Conservation (phyloP, 2,888 invertebrate genomes). For the Matsumyia berberina region DNA sequence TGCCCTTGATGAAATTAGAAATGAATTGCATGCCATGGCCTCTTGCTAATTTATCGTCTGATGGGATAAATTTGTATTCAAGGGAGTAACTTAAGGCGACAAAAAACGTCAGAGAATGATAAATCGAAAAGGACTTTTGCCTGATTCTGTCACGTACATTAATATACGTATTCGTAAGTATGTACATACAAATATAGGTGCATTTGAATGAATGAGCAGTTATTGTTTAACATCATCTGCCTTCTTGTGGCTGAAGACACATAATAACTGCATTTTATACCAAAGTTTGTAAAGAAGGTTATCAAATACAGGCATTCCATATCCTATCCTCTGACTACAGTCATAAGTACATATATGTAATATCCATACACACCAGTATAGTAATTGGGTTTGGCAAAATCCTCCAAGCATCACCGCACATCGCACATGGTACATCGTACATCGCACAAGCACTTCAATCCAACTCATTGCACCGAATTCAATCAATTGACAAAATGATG, state of each 20-base stretch:
- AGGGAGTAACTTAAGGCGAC: no score
- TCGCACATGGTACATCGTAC: slow-evolving; percentile 4
- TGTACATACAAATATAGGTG: no score
- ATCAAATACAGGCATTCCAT: neutral
- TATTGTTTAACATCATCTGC: no score
- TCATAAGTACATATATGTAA: neutral
- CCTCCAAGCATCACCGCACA: slow-evolving; percentile 9
- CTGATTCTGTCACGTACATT: no score
- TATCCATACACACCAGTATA: neutral
- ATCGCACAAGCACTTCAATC: slow-evolving; percentile 54
- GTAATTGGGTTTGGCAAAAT: neutral
- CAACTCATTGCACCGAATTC: slow-evolving; percentile 73
- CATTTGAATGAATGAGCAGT: no score
- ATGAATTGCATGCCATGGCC: no score
- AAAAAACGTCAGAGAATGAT: no score
- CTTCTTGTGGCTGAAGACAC: neutral
- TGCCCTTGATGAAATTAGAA: no score
- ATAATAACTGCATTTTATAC: neutral
- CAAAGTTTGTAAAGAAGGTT: neutral
- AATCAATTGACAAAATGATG: slow-evolving; percentile 76
- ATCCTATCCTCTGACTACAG: neutral
- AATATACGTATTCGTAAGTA: no score
- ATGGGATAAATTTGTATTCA: no score
- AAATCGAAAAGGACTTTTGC: no score
- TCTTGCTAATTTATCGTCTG: no score